Percentiles rank a stretch among this genome's conserved stretches.
Conservation (phyloP, 1,140 invertebrate species). For the Pissodes strobi region DNA sequence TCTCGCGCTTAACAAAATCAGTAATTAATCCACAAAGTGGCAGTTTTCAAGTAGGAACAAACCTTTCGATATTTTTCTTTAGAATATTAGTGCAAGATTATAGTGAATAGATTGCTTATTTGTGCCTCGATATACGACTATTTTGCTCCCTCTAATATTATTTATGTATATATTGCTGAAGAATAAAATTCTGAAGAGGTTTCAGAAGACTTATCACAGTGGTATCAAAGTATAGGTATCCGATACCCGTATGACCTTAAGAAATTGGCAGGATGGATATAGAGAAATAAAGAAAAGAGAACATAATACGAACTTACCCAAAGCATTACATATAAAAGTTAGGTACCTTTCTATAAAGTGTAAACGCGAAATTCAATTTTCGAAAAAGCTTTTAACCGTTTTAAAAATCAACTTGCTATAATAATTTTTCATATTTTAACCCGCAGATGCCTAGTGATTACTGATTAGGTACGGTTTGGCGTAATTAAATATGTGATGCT, state of each 20-base stretch:
- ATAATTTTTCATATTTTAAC: too few species aligned
- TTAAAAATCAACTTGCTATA: too few species aligned
- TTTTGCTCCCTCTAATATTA: conserved; percentile 46
- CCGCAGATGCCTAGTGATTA: too few species aligned
- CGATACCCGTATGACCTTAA: conserved; percentile 19
- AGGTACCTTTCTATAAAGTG: too few species aligned
- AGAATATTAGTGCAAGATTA: conserved; percentile 38
- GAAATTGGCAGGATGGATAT: conserved; percentile 18
- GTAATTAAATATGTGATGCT: too few species aligned
- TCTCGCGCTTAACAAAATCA: too few species aligned
- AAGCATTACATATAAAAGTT: background rate
- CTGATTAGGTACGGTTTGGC: too few species aligned
- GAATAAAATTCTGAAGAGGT: conserved; percentile 26
- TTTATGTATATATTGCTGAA: conserved; percentile 33
- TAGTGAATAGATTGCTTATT: conserved; percentile 48
- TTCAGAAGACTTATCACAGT: conserved; percentile 36
- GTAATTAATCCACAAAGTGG: too few species aligned
- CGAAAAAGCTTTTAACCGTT: too few species aligned
- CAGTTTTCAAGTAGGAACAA: background rate
- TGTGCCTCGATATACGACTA: conserved; percentile 43
- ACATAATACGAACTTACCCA: background rate
- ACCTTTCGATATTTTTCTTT: background rate
- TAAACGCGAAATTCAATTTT: too few species aligned
- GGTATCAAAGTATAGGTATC: conserved; percentile 17
- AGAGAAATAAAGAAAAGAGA: background rate